Evolutionary conservation across 2,888 invertebrate genomes (phyloP).

Genomic region (Sminthurinus aureus): DNA sequence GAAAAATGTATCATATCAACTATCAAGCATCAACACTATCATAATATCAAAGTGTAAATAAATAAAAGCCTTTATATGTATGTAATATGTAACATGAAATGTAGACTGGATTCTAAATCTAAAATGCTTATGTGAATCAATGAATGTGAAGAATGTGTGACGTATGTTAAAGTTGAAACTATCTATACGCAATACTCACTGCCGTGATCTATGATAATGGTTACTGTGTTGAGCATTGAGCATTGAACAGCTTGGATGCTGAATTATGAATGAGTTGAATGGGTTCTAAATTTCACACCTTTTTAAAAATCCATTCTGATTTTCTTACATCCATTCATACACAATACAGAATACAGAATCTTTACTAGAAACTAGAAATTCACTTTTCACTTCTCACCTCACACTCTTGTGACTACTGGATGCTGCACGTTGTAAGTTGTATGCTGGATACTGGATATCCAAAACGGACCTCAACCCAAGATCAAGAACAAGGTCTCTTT

Average conservation of each 20-base stretch:
- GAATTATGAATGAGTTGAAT: not conserved
- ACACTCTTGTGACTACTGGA: not conserved
- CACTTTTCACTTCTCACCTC: not conserved
- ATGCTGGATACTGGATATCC: not conserved
- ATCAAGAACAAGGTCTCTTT: not conserved
- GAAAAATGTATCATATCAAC: not conserved
- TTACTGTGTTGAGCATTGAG: too few species aligned
- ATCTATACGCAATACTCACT: not conserved
- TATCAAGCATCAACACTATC: not conserved
- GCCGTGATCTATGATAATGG: not conserved
- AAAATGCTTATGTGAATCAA: not conserved
- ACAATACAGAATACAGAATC: not conserved
- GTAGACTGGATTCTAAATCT: not conserved
- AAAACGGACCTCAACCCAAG: not conserved
- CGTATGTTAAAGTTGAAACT: too few species aligned
- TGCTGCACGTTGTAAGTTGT: not conserved
- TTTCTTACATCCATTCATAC: not conserved
- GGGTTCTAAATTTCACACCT: slow-evolving; percentile 32
- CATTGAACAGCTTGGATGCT: not conserved
- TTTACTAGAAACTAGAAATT: too few species aligned
- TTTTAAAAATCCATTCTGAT: slow-evolving; percentile 19
- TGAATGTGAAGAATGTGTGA: slow-evolving; percentile 1
- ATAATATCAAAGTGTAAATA: not conserved
- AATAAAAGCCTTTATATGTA: not conserved
- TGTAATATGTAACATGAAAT: not conserved